phyloP scores from a whole-genome alignment of 2,113 vertebrate species.

The Catagonus wagneri region DNA sequence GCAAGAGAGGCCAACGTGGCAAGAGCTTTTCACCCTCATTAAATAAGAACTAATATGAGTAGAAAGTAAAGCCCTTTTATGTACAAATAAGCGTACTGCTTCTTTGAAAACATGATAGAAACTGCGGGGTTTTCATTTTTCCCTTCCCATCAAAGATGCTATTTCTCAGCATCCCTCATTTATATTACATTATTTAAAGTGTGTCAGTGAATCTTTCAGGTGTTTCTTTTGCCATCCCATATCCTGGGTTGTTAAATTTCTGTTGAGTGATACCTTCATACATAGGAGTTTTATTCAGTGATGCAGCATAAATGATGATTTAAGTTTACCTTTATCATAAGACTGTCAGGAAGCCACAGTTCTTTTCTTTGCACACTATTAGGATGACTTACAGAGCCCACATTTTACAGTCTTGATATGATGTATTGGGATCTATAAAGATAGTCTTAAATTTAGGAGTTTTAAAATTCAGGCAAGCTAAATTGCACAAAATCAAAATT shows the following conservation, averaged over 20 bases:
- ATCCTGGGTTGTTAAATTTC: background rate
- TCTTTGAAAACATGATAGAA: background rate
- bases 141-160: background rate
- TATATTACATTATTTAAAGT: background rate
- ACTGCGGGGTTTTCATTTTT: background rate
- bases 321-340: background rate
- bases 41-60: background rate
- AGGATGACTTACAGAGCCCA: background rate
- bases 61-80: background rate
- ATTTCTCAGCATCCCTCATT: background rate
- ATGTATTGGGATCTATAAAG: background rate
- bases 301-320: background rate
- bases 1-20: background rate
- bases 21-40: background rate
- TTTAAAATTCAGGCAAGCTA: constrained; percentile 1
- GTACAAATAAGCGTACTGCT: background rate
- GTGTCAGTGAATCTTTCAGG: background rate
- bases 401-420: background rate
- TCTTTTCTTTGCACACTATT: background rate
- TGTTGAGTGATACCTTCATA: background rate
- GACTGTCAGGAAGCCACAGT: background rate
- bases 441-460: background rate
- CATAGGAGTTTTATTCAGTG: background rate
- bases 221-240: background rate
- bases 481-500: background rate